Conservation (phyloP, 2,113 vertebrate species). For the Coreoperca whiteheadi region DNA sequence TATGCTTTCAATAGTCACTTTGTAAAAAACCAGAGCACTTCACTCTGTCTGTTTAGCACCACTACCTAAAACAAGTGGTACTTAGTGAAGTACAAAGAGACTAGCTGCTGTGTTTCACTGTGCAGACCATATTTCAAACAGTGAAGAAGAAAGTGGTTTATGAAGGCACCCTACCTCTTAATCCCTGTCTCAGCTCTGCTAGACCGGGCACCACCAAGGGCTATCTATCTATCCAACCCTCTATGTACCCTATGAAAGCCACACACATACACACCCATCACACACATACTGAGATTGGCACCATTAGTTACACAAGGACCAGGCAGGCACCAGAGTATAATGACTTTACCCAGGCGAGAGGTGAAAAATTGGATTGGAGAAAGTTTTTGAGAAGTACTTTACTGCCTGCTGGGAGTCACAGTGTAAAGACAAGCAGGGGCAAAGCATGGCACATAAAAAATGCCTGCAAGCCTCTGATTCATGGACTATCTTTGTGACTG, state of each 20-base stretch:
- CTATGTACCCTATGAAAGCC: slow-evolving; percentile 42
- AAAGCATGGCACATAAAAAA: slow-evolving; percentile 19
- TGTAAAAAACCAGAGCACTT: slow-evolving; percentile 1
- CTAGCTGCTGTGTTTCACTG: slow-evolving; percentile 29
- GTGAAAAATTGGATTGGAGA: slow-evolving; percentile 69
- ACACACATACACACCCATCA: slow-evolving; percentile 21
- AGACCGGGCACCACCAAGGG: slow-evolving; percentile 60
- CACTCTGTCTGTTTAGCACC: slow-evolving; percentile 21
- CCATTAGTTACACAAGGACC: slow-evolving; percentile 71
- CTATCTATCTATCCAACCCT: slow-evolving; percentile 66
- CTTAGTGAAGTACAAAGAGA: slow-evolving; percentile 31
- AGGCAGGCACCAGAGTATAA: slow-evolving; percentile 54
- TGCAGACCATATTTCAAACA: slow-evolving; percentile 63
- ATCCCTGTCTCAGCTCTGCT: slow-evolving; percentile 64
- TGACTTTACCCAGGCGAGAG: slow-evolving; percentile 66
- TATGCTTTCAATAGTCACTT: slow-evolving; percentile 22
- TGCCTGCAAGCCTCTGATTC: slow-evolving; percentile 19
- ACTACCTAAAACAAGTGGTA: slow-evolving; percentile 25
- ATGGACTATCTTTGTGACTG: slow-evolving; percentile 12
- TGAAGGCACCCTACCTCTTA: slow-evolving; percentile 61
- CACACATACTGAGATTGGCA: slow-evolving; percentile 58
- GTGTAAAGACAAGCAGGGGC: slow-evolving; percentile 44
- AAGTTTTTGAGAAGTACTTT: slow-evolving; percentile 62
- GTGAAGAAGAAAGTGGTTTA: slow-evolving; percentile 59
- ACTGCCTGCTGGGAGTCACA: slow-evolving; percentile 64